A percentile compares a stretch with the other conserved stretches of the same genome.
Evolutionary conservation across 2,888 invertebrate genomes (phyloP).

Genomic region (Acanthopleura granulata): DNA sequence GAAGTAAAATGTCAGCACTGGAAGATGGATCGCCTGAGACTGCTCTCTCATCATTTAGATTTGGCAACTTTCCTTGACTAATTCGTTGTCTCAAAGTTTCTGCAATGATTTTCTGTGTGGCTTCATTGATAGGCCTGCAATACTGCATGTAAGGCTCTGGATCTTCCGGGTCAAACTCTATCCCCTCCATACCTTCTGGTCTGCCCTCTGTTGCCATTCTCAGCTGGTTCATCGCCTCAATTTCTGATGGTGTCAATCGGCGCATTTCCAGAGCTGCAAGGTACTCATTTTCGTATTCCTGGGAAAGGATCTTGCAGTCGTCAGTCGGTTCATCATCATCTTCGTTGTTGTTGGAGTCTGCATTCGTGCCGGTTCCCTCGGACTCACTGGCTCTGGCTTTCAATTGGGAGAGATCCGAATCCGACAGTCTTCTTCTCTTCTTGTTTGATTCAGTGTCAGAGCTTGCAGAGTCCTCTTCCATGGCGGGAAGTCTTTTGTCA

Average conservation of each 20-base stretch:
- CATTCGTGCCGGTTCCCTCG: conserved; percentile 24
- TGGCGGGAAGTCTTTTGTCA: conserved; percentile 27
- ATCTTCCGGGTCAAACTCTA: conserved; percentile 19
- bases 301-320: conserved; percentile 13
- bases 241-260: neutral
- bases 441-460: conserved; percentile 2
- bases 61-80: conserved; percentile 11
- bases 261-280: conserved; percentile 13
- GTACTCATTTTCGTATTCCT: conserved; percentile 21
- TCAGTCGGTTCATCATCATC: conserved; percentile 24
- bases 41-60: neutral
- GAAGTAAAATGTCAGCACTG: conserved; percentile 51
- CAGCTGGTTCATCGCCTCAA: neutral
- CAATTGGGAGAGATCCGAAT: conserved; percentile 35
- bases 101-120: conserved; percentile 35
- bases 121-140: conserved; percentile 31
- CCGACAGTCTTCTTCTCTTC: conserved; percentile 45
- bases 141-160: conserved; percentile 16
- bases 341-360: conserved; percentile 29
- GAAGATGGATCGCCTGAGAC: conserved; percentile 19
- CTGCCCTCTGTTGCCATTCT: neutral
- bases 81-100: conserved; percentile 36
- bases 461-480: neutral
- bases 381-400: conserved; percentile 25
- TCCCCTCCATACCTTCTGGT: neutral